These are phyloP conservation scores for Leptobrachium leishanense DNA, from an alignment of 2,113 vertebrate genomes.

Conservation along the genomic window DNA sequence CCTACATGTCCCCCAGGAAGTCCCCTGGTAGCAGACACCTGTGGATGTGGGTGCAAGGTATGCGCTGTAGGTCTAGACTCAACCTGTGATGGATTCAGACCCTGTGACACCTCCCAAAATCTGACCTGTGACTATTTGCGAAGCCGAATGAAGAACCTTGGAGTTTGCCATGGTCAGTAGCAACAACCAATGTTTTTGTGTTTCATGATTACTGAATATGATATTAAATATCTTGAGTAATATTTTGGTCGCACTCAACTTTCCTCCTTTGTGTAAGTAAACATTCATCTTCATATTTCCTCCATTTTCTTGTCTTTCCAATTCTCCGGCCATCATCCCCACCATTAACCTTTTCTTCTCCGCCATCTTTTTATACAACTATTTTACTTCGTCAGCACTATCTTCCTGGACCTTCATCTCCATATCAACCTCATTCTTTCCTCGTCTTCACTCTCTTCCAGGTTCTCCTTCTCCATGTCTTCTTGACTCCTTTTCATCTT, in stretches of 20 bases:
- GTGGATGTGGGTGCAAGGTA: slow-evolving; percentile 28
- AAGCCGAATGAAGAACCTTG: neutral
- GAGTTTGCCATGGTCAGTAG: slow-evolving; percentile 31
- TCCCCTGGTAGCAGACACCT: neutral
- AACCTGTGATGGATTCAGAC: slow-evolving; percentile 34
- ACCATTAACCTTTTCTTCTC: neutral
- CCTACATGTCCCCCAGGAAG: neutral
- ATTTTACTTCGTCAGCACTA: neutral
- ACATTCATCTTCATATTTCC: neutral
- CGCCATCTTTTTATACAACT: neutral
- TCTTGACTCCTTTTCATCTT: no score
- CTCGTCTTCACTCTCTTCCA: no score
- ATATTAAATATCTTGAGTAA: no score
- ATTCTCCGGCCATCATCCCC: neutral
- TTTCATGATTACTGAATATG: no score
- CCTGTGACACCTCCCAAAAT: slow-evolving; percentile 9
- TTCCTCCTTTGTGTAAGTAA: no score
- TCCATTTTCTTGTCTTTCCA: neutral
- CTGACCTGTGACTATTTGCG: slow-evolving; percentile 13
- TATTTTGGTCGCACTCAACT: no score
- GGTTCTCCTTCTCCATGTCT: no score
- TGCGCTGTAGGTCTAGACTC: neutral
- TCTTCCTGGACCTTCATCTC: neutral
- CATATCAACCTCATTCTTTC: no score
- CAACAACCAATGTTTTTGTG: no score